phyloP scores from a whole-genome alignment of 2,888 invertebrate species.

The Noctua pronuba region DNA sequence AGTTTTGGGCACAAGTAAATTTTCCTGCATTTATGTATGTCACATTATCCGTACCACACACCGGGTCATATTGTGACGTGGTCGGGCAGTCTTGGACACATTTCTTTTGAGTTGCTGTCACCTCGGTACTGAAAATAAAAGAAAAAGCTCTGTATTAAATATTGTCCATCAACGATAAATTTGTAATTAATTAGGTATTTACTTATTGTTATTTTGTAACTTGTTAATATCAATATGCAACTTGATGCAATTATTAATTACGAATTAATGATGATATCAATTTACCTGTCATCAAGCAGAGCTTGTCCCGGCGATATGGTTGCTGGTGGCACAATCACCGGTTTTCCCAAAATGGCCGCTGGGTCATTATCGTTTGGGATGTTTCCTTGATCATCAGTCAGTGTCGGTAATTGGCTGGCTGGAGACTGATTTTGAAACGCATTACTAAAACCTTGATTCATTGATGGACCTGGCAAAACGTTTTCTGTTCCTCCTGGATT shows the following conservation, averaged over 20 bases:
- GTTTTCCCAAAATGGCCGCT: conserved; percentile 68
- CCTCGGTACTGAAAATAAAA: conserved; percentile 28
- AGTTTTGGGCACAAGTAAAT: conserved; percentile 75
- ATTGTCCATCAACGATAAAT: background rate
- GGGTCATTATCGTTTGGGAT: conserved; percentile 45
- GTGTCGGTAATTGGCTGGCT: conserved; percentile 11
- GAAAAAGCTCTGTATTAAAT: background rate
- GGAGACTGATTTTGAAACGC: conserved; percentile 32
- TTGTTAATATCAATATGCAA: conserved; percentile 8
- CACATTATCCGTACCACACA: conserved; percentile 75
- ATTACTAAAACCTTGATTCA: conserved; percentile 38
- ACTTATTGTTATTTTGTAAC: background rate
- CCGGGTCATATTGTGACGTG: conserved; percentile 72
- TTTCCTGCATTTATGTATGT: conserved; percentile 77
- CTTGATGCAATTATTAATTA: conserved; percentile 26
- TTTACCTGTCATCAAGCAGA: conserved; percentile 67
- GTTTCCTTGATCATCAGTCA: conserved; percentile 31
- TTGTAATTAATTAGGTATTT: background rate
- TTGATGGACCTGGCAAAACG: conserved; percentile 18
- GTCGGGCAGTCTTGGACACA: conserved; percentile 71
- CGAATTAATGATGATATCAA: conserved; percentile 55
- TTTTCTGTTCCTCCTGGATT: conserved; percentile 14
- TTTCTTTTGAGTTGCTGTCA: conserved; percentile 30
- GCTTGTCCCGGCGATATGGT: conserved; percentile 56
- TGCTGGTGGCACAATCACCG: conserved; percentile 64